Percentiles rank a stretch among this genome's conserved stretches.
These are phyloP conservation scores for Xyrauchen texanus DNA, from an alignment of 2,113 vertebrate species.

Conservation along the genomic window DNA sequence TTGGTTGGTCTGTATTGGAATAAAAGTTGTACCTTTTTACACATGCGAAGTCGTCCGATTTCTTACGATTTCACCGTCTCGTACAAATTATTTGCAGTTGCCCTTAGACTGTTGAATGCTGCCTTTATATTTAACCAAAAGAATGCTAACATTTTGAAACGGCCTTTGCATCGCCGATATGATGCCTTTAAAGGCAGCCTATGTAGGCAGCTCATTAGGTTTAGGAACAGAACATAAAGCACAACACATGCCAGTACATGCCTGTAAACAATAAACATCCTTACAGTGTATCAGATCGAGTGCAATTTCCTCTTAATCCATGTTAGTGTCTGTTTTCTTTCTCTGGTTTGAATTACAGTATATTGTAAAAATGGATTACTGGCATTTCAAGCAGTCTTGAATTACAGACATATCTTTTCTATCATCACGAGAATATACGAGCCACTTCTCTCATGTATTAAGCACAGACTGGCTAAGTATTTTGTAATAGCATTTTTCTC, in stretches of 20 bases:
- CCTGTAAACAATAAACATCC: background rate
- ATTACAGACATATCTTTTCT: conserved; percentile 41
- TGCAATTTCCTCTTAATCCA: background rate
- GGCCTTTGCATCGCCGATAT: no score
- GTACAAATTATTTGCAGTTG: no score
- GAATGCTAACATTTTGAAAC: conserved; percentile 31
- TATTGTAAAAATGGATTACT: conserved; percentile 30
- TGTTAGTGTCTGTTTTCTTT: conserved; percentile 4
- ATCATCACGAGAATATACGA: conserved; percentile 21
- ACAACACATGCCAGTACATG: conserved; percentile 18
- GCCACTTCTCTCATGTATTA: conserved; percentile 21
- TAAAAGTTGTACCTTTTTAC: no score
- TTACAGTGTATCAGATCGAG: conserved; percentile 16
- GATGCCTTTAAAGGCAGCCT: no score
- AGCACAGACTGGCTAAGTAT: conserved; percentile 31
- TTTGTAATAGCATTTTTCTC: conserved; percentile 38
- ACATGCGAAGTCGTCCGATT: no score
- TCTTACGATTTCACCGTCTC: no score
- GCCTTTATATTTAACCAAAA: no score
- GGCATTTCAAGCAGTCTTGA: conserved; percentile 26
- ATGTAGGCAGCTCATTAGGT: no score
- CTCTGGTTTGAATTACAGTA: conserved; percentile 40
- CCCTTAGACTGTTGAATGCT: no score
- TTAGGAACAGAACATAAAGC: no score
- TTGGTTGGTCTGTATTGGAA: no score